phyloP scores from a whole-genome alignment of 2,888 invertebrate species.

The Papilio demoleus region DNA sequence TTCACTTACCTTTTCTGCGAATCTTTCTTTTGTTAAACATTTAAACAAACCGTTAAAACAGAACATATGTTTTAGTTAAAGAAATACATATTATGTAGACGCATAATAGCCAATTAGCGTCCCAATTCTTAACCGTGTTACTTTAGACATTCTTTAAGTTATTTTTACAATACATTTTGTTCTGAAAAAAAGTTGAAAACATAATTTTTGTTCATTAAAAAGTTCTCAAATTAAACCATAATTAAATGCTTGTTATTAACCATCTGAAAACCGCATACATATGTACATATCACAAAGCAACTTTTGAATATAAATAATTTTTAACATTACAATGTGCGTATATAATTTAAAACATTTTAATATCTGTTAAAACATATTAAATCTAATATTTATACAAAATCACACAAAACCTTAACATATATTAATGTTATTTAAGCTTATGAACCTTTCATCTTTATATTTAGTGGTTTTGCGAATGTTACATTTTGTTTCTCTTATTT shows the following conservation, averaged over 20 bases:
- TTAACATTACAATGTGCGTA: not conserved
- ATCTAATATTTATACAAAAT: constrained; percentile 22
- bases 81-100: no score
- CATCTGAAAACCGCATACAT: not conserved
- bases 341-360: not conserved
- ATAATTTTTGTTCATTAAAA: not conserved
- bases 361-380: constrained; percentile 24
- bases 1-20: not conserved
- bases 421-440: constrained; percentile 33
- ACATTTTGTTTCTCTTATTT: constrained; percentile 32
- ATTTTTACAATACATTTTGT: no score
- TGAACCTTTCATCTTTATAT: constrained; percentile 32
- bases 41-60: not conserved
- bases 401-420: no score
- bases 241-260: not conserved
- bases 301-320: not conserved
- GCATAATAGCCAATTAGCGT: no score
- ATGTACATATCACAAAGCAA: not conserved
- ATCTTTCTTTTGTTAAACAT: not conserved
- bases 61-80: no score
- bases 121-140: no score
- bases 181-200: no score
- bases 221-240: not conserved
- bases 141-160: no score
- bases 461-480: constrained; percentile 33